Base-by-base conservation (phyloP, 2,113 vertebrate species). In the Chloebia gouldiae region DNA sequence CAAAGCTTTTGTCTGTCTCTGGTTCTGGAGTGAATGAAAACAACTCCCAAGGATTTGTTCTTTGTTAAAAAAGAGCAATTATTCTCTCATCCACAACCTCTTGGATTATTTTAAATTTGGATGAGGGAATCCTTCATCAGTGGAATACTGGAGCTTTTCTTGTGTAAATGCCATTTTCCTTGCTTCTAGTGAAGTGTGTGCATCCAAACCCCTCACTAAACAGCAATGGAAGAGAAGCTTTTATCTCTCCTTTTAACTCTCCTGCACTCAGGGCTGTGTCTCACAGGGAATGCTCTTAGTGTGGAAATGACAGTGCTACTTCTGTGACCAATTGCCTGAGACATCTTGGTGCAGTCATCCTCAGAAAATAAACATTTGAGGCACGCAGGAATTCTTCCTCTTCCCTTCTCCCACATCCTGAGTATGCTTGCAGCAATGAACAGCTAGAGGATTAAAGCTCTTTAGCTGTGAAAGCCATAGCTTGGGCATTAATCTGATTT, bases 341-440 rank as follows among this genome's bases (percentile, higher is more conserved):
- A 37, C 54, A 42, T 21, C 71, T 37, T 18, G 10, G 18, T 39
- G 54, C 45, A 18, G 15, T 17, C 42, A 42, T 33, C 56, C 40
- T 78, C 2, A 14, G 63, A 37, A 91, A 88, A 91, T 4, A 57
- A 79, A 25, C 25, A 4, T 57, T 50, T 13, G 33, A 57, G 63
- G 11, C 45, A 63, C 0, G 0, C 18, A 7, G 28, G 33, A 47
- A 47, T 73, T 60, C 61, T 81, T 81, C 31, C 69, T 37, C 14
- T 56, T 75, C 13, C 60, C 49, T 37, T 31, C 49, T 90, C 44
- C 81, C n/a, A 18, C 50, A 0, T n/a, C 31, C 66, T 4, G 13
- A 61, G n/a, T 12, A 1, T 11, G 42, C n/a, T 5, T 16, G 69
- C 10, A 44, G 40, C 81, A 56, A 11, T 3, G 20, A 82, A 5